Evolutionary conservation across 2,113 vertebrate genomes (phyloP).

Genomic region (Desmodus rotundus): DNA sequence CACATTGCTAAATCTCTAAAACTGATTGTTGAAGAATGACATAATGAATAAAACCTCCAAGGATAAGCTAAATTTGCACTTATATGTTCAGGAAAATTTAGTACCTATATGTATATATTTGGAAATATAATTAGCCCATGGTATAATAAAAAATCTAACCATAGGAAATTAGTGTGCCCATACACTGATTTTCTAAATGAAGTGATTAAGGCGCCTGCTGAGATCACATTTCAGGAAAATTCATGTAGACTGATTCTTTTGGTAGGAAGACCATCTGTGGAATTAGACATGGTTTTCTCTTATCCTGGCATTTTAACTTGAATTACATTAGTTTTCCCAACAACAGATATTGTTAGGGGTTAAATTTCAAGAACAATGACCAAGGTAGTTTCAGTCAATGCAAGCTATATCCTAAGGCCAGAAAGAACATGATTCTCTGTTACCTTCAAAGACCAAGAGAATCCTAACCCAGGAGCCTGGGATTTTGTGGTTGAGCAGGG

Average conservation of each 20-base stretch:
- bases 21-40: constrained; percentile 48
- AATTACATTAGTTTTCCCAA: constrained; percentile 17
- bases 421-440: not conserved
- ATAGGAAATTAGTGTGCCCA: not conserved
- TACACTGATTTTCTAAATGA: not conserved
- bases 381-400: not conserved
- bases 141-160: not conserved
- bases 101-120: not conserved
- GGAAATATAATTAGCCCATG: not conserved
- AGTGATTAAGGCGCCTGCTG: not conserved
- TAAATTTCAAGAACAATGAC: not conserved
- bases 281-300: not conserved
- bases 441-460: constrained; percentile 21
- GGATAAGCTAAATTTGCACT: not conserved
- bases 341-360: not conserved
- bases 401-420: not conserved
- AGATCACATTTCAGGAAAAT: not conserved
- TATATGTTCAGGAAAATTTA: constrained; percentile 56
- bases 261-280: not conserved
- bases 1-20: constrained; percentile 39
- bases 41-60: constrained; percentile 56
- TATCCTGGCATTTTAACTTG: not conserved
- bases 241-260: not conserved
- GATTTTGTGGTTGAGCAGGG: not conserved
- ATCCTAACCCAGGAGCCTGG: not conserved